A percentile compares a stretch with the other conserved stretches of the same genome.
These are phyloP conservation scores for Saiga tatarica DNA, from an alignment of 2,113 vertebrate species.

Conservation along the genomic window DNA sequence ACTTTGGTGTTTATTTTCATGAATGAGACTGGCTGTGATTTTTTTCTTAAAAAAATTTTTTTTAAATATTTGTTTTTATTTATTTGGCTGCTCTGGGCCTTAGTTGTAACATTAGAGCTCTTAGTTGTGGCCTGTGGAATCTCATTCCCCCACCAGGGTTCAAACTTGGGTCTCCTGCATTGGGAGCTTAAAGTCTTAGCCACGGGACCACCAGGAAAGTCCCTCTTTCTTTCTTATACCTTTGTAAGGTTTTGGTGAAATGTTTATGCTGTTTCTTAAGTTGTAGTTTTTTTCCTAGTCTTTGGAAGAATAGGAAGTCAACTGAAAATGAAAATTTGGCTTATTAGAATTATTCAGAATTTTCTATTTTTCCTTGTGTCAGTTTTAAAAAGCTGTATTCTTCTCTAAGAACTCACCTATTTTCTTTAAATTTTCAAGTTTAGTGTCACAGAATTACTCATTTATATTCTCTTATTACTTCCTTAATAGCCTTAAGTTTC, in stretches of 20 bases:
- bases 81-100: background rate
- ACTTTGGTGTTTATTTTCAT: background rate
- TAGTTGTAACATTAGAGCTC: background rate
- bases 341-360: background rate
- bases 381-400: background rate
- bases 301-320: background rate
- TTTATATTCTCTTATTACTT: background rate
- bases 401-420: background rate
- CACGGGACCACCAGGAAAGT: background rate
- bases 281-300: background rate
- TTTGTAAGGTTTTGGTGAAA: background rate
- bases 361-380: background rate
- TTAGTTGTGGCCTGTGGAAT: background rate
- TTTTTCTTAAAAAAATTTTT: background rate
- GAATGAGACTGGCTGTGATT: background rate
- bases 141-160: background rate
- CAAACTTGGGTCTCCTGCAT: background rate
- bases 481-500: background rate
- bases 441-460: background rate
- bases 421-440: background rate
- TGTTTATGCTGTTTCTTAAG: background rate
- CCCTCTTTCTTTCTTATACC: background rate
- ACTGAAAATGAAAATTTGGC: background rate
- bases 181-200: background rate
- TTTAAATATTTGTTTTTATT: background rate